Base-by-base conservation (phyloP, 2,888 invertebrate species). In the Ceratothoa steindachneri region DNA sequence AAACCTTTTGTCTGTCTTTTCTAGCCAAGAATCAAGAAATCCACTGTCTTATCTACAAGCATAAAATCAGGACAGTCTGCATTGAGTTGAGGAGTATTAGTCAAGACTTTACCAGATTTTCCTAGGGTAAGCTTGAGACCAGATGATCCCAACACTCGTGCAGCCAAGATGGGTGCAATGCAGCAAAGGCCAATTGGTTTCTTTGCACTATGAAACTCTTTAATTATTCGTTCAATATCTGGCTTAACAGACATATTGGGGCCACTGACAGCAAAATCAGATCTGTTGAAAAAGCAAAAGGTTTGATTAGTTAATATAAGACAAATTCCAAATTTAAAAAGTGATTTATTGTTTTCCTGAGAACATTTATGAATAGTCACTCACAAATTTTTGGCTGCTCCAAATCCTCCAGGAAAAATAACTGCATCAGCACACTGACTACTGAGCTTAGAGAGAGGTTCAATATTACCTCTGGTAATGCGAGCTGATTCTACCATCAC, bases 331-430 rank as follows among this genome's bases (percentile, higher is more conserved):
- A n/a, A n/a, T n/a, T n/a, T n/a, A n/a, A n/a, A n/a, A n/a, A n/a
- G n/a, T n/a, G n/a, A n/a, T n/a, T n/a, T n/a, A n/a, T n/a, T n/a
- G n/a, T n/a, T n/a, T n/a, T n/a, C n/a, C n/a, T n/a, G n/a, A n/a
- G n/a, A n/a, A n/a, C n/a, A n/a, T n/a, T n/a, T n/a, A n/a, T n/a
- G n/a, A 60, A 60, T 22, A 2, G 3, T 24, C 24, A 82, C 86
- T 83, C 81, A 88, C 87, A 88, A 81, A 80, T 87, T 88, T 80
- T 87, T 87, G 2, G 87, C 88, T 30, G 84, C 87, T 2, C 88
- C 88, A 83, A 87, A 87, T 31, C 88, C 88, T 67, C 88, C 88
- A 27, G 88, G 88, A 78, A 88, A 85, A n/a, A 88, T 82, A 7
- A 88, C 84, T 12, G 86, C 88, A 82, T 84, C 85, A 78, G 84